These are phyloP conservation scores for Drosophila merina DNA, from an alignment of 2,888 invertebrate species.

Conservation along the genomic window DNA sequence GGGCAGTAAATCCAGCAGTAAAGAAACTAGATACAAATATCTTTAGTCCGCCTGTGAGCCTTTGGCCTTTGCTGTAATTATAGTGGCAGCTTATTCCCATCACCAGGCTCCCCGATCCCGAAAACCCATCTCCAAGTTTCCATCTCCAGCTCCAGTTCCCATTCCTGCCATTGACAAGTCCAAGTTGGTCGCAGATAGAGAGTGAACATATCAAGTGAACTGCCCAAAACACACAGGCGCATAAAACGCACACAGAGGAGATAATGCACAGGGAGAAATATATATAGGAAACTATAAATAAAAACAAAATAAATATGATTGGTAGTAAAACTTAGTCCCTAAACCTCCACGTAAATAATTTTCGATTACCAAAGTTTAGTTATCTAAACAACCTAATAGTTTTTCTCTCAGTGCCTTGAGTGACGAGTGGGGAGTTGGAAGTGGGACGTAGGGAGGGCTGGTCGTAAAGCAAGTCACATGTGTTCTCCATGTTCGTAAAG, in stretches of 20 bases:
- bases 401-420: constrained; percentile 4
- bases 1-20: constrained; percentile 57
- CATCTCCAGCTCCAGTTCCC: not conserved
- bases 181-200: constrained; percentile 60
- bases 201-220: constrained; percentile 64
- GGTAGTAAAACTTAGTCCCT: no score
- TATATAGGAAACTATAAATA: not conserved
- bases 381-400: no score
- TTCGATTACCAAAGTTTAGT: no score
- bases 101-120: constrained; percentile 10
- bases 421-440: constrained; percentile 8
- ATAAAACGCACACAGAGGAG: constrained; percentile 25
- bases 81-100: constrained; percentile 62
- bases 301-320: not conserved
- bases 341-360: no score
- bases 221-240: constrained; percentile 45
- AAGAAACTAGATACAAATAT: constrained; percentile 77
- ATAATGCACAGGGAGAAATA: constrained; percentile 12
- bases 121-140: not conserved
- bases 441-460: not conserved
- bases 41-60: constrained; percentile 44
- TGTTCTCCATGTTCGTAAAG: constrained; percentile 74
- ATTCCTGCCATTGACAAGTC: constrained; percentile 70
- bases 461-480: constrained; percentile 71
- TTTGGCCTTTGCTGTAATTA: constrained; percentile 69